Percentiles rank a stretch among this genome's conserved stretches.
These are phyloP conservation scores for Platynereis dumerilii DNA, from an alignment of 2,888 invertebrate genomes.

Conservation along the genomic window DNA sequence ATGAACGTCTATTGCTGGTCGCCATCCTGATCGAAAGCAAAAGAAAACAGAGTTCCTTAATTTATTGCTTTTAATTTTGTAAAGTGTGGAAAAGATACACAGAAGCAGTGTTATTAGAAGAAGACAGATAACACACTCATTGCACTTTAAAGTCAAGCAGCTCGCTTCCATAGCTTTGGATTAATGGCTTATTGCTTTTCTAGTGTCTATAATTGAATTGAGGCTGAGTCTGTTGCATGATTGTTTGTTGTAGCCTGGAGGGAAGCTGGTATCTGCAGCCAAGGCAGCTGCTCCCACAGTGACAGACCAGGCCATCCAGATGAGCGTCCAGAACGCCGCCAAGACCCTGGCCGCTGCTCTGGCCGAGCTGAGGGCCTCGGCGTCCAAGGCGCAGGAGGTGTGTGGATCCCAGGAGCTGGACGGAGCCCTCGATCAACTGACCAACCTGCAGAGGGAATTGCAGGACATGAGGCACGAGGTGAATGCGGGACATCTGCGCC, in stretches of 20 bases:
- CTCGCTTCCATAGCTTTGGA: too few relatives aligned
- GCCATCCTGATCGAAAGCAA: too few relatives aligned
- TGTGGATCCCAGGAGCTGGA: slow-evolving; percentile 77
- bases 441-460: slow-evolving; percentile 80
- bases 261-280: slow-evolving; percentile 77
- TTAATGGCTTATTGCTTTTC: too few relatives aligned
- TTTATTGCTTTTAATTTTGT: too few relatives aligned
- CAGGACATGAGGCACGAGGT: slow-evolving; percentile 81
- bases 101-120: too few relatives aligned
- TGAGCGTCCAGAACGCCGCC: slow-evolving; percentile 76
- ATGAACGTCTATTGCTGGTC: too few relatives aligned
- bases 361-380: slow-evolving; percentile 71
- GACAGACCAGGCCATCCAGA: slow-evolving; percentile 72
- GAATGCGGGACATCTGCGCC: slow-evolving; percentile 74
- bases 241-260: slow-evolving; percentile 53
- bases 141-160: too few relatives aligned
- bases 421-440: slow-evolving; percentile 80
- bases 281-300: slow-evolving; percentile 85
- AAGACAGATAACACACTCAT: too few relatives aligned
- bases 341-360: slow-evolving; percentile 70
- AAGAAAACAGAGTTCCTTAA: too few relatives aligned
- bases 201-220: too few relatives aligned
- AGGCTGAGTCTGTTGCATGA: slow-evolving; percentile 29
- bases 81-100: too few relatives aligned
- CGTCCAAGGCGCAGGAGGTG: slow-evolving; percentile 63